These are phyloP conservation scores for Nymphicus hollandicus DNA, from an alignment of 2,113 vertebrate species.

Conservation along the genomic window DNA sequence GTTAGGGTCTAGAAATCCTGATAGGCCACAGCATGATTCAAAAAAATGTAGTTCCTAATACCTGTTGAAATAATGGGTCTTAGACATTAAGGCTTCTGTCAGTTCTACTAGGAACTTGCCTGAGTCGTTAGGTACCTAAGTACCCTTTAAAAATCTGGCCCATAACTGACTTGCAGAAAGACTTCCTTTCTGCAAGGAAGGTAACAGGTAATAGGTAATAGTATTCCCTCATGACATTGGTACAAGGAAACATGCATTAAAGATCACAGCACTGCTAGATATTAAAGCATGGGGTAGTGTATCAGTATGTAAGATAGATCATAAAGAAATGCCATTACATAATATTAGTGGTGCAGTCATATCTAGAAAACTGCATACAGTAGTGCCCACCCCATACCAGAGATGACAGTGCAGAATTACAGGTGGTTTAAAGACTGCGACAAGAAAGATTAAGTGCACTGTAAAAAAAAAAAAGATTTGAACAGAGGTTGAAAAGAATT, in stretches of 20 bases:
- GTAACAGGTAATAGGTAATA: neutral
- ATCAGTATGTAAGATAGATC: neutral
- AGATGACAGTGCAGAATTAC: neutral
- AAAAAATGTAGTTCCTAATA: constrained; percentile 5
- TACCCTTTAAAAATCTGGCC: neutral
- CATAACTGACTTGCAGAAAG: neutral
- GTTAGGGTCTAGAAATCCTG: neutral
- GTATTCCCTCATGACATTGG: neutral
- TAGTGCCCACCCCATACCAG: neutral
- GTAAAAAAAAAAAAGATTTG: neutral
- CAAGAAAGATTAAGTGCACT: neutral
- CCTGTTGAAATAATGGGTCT: neutral
- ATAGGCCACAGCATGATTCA: neutral
- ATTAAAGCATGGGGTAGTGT: neutral
- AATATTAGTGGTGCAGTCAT: neutral
- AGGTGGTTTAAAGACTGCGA: neutral
- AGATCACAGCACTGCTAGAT: neutral
- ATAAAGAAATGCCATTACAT: neutral
- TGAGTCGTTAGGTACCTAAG: constrained; percentile 12
- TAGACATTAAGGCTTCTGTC: neutral
- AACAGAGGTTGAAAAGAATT: neutral
- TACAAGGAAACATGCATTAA: neutral
- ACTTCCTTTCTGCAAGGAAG: neutral
- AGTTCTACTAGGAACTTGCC: neutral
- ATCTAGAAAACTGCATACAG: neutral